Evolutionary conservation across 1,140 invertebrate species (phyloP).

Genomic region (Pseudomyrmex pallidus): DNA sequence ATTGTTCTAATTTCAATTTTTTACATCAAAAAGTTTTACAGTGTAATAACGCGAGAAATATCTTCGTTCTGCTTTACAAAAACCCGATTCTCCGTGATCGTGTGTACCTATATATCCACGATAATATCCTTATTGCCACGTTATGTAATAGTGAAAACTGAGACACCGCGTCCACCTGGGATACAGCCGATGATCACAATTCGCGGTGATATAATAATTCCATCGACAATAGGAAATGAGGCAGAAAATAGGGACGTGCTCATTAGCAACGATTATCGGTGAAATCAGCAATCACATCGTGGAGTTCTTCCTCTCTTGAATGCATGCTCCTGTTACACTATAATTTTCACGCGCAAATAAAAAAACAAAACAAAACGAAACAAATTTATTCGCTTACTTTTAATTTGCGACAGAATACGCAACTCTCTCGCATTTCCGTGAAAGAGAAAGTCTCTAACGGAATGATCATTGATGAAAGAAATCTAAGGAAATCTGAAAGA

Average conservation of each 20-base stretch:
- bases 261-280: constrained; percentile 32
- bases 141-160: constrained; percentile 65
- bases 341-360: neutral
- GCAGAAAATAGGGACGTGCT: constrained; percentile 34
- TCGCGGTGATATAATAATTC: constrained; percentile 45
- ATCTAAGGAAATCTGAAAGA: too few species aligned
- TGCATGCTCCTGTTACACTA: neutral
- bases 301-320: neutral
- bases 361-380: neutral
- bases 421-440: neutral
- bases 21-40: neutral
- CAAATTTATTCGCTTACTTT: neutral
- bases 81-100: constrained; percentile 19
- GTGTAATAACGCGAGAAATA: neutral
- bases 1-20: neutral
- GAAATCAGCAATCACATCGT: constrained; percentile 14
- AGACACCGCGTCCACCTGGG: constrained; percentile 8
- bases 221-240: neutral
- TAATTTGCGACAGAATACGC: neutral
- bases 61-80: constrained; percentile 13
- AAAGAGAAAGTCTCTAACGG: neutral
- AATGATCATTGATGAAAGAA: neutral
- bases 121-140: constrained; percentile 42
- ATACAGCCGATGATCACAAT: constrained; percentile 3
- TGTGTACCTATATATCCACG: neutral